These are phyloP conservation scores for Empidonax alnorum DNA, from an alignment of 2,113 vertebrate species.

Conservation along the genomic window DNA sequence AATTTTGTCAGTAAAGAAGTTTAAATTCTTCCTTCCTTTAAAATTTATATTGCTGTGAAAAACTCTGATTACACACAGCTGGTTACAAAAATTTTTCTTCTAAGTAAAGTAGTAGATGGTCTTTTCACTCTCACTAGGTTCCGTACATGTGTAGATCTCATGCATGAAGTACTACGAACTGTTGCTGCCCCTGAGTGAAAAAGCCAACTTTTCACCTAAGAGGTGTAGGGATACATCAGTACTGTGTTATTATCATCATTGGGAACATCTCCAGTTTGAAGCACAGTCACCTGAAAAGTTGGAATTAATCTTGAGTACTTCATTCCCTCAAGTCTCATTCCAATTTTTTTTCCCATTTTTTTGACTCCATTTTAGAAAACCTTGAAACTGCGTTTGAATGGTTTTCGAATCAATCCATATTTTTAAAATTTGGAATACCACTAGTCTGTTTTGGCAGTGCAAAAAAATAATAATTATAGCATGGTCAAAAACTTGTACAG, in stretches of 20 bases:
- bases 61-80: background rate
- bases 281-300: background rate
- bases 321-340: background rate
- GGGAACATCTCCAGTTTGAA: background rate
- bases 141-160: background rate
- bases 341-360: background rate
- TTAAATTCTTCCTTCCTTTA: background rate
- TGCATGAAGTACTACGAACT: background rate
- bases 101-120: background rate
- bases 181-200: background rate
- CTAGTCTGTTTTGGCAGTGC: background rate
- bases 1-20: background rate
- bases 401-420: background rate
- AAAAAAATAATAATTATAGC: background rate
- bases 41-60: background rate
- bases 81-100: background rate
- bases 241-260: background rate
- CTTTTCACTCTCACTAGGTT: background rate
- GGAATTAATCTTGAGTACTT: background rate
- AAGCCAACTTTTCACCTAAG: background rate
- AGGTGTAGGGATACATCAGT: background rate
- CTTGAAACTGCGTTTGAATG: background rate
- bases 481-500: background rate
- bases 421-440: background rate
- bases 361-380: background rate